phyloP scores from a whole-genome alignment of 2,113 vertebrate genomes.

The Recurvirostra avosetta region DNA sequence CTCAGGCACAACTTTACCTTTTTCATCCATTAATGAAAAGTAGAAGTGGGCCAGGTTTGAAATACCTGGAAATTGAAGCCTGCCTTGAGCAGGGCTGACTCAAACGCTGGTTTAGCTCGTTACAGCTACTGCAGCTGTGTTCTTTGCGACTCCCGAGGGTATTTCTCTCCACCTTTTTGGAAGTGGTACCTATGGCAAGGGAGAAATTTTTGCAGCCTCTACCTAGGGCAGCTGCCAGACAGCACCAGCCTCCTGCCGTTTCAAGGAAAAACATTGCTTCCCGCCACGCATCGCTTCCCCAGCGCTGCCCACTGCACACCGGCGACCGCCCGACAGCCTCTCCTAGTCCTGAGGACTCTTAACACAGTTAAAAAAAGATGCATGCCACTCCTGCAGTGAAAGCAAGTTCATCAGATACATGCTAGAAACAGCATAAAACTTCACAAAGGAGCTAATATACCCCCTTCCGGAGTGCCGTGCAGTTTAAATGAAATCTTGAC shows the following conservation, averaged over 20 bases:
- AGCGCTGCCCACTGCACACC: neutral
- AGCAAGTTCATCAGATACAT: neutral
- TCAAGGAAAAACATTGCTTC: neutral
- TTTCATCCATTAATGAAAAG: neutral
- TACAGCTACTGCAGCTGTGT: neutral
- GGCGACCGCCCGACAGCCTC: accelerated
- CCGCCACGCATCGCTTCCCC: accelerated
- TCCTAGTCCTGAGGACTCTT: neutral
- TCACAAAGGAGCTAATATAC: neutral
- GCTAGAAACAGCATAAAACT: neutral
- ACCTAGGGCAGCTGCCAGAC: neutral
- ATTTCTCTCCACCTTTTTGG: neutral
- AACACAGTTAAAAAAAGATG: neutral
- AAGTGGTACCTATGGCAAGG: accelerated
- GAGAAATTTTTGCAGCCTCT: neutral
- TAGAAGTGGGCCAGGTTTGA: neutral
- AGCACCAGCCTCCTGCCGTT: neutral
- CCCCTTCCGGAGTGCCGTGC: neutral
- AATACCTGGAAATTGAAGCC: neutral
- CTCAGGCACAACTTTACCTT: neutral
- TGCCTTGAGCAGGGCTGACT: neutral
- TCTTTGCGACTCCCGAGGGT: neutral
- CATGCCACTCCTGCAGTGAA: neutral
- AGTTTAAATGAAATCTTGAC: neutral
- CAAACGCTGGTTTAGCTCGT: neutral